These are phyloP conservation scores for Patiria miniata DNA, from an alignment of 35 echinoderm and acorn worm species.

Conservation along the genomic window DNA sequence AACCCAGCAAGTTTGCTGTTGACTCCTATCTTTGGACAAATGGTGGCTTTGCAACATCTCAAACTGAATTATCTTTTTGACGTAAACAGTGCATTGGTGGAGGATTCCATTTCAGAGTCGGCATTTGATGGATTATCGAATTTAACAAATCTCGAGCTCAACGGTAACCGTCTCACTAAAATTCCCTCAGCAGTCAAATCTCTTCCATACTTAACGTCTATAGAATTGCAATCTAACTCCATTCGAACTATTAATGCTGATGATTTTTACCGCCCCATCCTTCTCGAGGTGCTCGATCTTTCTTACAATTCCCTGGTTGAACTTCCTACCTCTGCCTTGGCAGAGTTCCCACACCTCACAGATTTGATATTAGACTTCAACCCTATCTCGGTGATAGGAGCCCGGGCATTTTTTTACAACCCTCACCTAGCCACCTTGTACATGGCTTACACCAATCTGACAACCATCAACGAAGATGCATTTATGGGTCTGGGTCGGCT, in stretches of 20 bases:
- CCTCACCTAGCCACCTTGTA: not conserved
- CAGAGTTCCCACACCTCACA: not conserved
- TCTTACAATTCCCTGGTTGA: not conserved
- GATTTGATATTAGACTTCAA: not conserved
- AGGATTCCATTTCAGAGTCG: not conserved
- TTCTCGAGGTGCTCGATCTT: not conserved
- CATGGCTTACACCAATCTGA: not conserved
- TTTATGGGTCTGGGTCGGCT: not conserved
- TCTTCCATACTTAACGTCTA: not conserved
- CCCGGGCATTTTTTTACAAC: not conserved
- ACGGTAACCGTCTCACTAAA: not conserved
- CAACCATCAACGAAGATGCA: not conserved
- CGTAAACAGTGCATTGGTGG: not conserved
- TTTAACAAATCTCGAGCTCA: not conserved
- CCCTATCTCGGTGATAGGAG: not conserved
- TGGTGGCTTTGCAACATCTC: not conserved
- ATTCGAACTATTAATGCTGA: not conserved
- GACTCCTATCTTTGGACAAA: too few species aligned
- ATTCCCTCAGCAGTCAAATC: not conserved
- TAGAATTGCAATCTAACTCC: not conserved
- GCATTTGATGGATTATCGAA: slow-evolving; percentile 10
- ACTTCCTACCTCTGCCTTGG: not conserved
- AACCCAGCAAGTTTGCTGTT: too few species aligned
- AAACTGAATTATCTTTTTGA: not conserved
- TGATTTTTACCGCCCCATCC: not conserved